Conservation (phyloP, 35 echinoderm and acorn worm species). For the Heliocidaris erythrogramma region DNA sequence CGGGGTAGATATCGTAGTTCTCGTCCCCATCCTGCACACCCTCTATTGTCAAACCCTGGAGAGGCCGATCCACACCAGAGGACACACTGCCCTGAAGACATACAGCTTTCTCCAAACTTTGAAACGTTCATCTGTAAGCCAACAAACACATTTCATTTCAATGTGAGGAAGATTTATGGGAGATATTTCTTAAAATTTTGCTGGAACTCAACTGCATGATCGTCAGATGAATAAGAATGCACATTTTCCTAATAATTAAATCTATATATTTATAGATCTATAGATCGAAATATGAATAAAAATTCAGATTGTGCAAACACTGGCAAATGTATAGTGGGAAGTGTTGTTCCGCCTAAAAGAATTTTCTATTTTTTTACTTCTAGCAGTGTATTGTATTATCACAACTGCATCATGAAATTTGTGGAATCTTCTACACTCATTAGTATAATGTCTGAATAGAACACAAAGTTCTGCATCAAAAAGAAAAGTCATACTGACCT, state of each 20-base stretch:
- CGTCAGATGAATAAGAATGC: too few relatives aligned
- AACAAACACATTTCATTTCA: background rate
- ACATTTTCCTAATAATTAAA: too few relatives aligned
- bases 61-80: slow-evolving; percentile 87
- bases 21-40: slow-evolving; percentile 91
- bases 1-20: slow-evolving; percentile 77
- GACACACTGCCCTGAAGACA: slow-evolving; percentile 49
- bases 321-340: too few relatives aligned
- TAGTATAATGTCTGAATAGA: background rate
- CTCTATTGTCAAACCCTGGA: slow-evolving; percentile 94
- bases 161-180: too few relatives aligned
- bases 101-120: slow-evolving; percentile 72
- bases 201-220: too few relatives aligned
- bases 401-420: background rate
- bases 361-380: background rate
- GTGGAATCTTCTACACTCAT: background rate
- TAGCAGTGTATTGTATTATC: background rate
- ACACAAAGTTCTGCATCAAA: background rate
- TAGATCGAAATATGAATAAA: too few relatives aligned
- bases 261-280: too few relatives aligned
- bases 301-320: too few relatives aligned
- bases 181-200: too few relatives aligned
- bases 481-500: slow-evolving; percentile 44
- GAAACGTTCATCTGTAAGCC: slow-evolving; percentile 59
- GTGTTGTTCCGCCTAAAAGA: too few relatives aligned